Conservation (phyloP, 2,888 invertebrate genomes). For the Torymus texanus region DNA sequence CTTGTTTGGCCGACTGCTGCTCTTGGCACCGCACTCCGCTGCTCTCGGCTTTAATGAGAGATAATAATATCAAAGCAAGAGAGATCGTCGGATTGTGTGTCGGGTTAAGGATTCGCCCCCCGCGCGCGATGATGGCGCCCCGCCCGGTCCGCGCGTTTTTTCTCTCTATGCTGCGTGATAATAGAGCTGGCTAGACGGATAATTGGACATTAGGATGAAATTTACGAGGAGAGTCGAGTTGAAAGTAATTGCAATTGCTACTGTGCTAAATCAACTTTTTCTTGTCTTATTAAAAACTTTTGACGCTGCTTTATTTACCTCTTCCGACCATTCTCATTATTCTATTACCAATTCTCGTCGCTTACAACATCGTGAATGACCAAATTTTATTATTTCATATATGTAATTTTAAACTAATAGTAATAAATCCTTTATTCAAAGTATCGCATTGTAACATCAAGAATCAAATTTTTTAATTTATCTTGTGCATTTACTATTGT, state of each 20-base stretch:
- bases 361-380: too few species aligned
- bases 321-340: too few species aligned
- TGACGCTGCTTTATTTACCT: too few species aligned
- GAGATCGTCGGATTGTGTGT: neutral
- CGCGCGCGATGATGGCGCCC: neutral
- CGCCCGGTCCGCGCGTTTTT: neutral
- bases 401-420: too few species aligned
- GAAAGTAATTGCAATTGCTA: neutral
- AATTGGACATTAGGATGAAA: neutral
- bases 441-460: too few species aligned
- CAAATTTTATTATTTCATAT: too few species aligned
- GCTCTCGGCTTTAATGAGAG: conserved; percentile 11
- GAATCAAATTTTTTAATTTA: too few species aligned
- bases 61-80: neutral
- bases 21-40: neutral
- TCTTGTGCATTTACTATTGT: too few species aligned
- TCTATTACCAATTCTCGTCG: too few species aligned
- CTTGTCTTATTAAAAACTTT: too few species aligned
- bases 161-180: neutral
- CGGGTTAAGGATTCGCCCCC: neutral
- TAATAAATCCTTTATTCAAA: too few species aligned
- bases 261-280: too few species aligned
- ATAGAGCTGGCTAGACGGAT: neutral
- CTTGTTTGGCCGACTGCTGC: neutral
- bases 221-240: neutral